Base-by-base conservation (phyloP, 1,140 invertebrate species). In the Spodoptera litura region DNA sequence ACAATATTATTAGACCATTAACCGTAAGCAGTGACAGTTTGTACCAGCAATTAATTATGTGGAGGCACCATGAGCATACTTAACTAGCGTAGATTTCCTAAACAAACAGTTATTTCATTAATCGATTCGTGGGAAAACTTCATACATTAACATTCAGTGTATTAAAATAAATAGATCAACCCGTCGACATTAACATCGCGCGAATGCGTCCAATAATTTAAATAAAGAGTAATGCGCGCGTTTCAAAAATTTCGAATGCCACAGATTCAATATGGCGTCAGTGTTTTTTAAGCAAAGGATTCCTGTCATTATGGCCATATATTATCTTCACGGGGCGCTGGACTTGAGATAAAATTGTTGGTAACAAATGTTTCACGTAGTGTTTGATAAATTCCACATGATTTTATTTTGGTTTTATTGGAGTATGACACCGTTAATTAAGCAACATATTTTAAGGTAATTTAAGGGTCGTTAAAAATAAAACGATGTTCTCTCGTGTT, bases 271-370 rank as follows among this genome's bases (percentile, higher is more conserved):
- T 81, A 85, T 86, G 86, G 83, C 83, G 85, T 84, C 83, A 83
- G 81, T 85, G 78, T 85, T 86, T 89, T 89, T 85, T 79, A 81
- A 81, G 83, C 84, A 82, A 81, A 81, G 82, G 83, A 85, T 84
- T 87, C 84, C 84, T 92, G 88, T 91, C 90, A 90, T 88, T 92
- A 87, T 82, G 83, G 73, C 85, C 87, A 87, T 92, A 90, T 84
- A 88, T 91, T 91, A 89, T 85, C 87, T 84, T 90, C 83, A 85
- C 85, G 88, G 90, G 89, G 88, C 78, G 88, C 85, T 90, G 75
- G 71, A 81, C 72, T 79, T 83, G 59, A 83, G 80, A 86, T 89
- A 88, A 83, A 81, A 82, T 83, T 82, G 78, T 81, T 80, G 70
- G 78, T 83, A 70, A 82, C 78, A 85, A 84, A 84, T 78, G 78